These are phyloP conservation scores for Nycticebus coucang DNA, from an alignment of 2,113 vertebrate genomes.

Conservation along the genomic window DNA sequence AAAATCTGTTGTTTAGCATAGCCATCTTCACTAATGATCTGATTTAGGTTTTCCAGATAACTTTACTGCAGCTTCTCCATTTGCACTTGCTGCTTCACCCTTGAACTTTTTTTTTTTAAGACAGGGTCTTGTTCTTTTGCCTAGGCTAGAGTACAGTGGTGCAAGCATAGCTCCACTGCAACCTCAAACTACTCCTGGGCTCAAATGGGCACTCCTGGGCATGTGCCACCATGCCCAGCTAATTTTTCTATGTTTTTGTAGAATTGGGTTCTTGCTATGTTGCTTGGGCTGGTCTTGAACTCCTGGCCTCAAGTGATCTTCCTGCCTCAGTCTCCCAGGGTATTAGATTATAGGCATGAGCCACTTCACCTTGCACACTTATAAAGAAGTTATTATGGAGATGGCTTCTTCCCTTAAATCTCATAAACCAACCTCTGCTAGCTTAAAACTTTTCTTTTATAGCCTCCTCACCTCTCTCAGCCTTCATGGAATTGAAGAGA, in stretches of 20 bases:
- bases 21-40: neutral
- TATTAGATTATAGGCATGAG: no score
- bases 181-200: no score
- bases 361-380: neutral
- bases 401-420: neutral
- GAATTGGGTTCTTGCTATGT: no score
- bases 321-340: no score
- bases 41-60: neutral
- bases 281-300: no score
- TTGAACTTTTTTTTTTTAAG: neutral
- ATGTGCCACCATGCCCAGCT: no score
- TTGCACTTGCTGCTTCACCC: neutral
- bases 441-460: neutral
- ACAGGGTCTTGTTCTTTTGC: no score
- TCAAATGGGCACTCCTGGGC: no score
- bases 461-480: neutral
- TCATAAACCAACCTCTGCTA: neutral
- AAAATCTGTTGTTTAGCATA: neutral
- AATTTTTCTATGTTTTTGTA: no score
- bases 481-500: neutral
- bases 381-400: neutral
- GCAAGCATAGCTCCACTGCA: no score
- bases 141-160: no score
- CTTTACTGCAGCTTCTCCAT: neutral
- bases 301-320: no score